phyloP scores from a whole-genome alignment of 1,140 invertebrate species.

The Hypothenemus hampei region DNA sequence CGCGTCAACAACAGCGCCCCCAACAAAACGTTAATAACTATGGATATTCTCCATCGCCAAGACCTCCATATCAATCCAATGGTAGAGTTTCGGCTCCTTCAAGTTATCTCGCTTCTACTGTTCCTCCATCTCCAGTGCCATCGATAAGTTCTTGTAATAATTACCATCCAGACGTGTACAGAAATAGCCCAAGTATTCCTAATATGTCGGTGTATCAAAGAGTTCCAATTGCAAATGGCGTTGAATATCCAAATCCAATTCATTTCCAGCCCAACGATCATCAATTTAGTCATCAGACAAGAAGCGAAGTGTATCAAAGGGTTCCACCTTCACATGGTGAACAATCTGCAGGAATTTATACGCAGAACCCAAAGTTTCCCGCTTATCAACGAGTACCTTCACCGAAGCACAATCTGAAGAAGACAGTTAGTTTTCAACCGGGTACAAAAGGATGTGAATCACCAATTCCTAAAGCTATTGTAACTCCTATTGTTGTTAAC shows the following conservation, averaged over 20 bases:
- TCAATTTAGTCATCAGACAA: constrained; percentile 8
- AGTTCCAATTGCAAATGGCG: constrained; percentile 25
- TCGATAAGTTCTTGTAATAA: constrained; percentile 27
- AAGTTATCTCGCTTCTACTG: constrained; percentile 24
- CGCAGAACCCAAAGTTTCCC: constrained; percentile 19
- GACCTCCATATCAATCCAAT: constrained; percentile 13
- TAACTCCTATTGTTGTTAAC: constrained; percentile 48
- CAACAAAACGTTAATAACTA: constrained; percentile 15
- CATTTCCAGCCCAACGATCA: not conserved
- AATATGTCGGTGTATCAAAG: constrained; percentile 38
- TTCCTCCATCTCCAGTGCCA: constrained; percentile 39
- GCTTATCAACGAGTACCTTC: constrained; percentile 33
- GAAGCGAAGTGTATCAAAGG: constrained; percentile 29
- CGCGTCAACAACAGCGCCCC: not conserved
- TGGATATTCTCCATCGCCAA: constrained; percentile 9
- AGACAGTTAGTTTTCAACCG: constrained; percentile 62
- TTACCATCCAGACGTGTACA: constrained; percentile 23
- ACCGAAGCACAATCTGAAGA: constrained; percentile 54
- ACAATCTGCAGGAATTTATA: constrained; percentile 22
- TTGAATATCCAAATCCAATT: not conserved
- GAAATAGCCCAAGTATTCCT: no score
- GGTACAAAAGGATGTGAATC: constrained; percentile 59
- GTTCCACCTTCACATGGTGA: constrained; percentile 37
- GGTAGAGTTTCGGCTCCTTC: constrained; percentile 27
- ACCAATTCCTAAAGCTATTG: constrained; percentile 45